phyloP scores from a whole-genome alignment of 2,113 vertebrate species.

The Pungitius pungitius region DNA sequence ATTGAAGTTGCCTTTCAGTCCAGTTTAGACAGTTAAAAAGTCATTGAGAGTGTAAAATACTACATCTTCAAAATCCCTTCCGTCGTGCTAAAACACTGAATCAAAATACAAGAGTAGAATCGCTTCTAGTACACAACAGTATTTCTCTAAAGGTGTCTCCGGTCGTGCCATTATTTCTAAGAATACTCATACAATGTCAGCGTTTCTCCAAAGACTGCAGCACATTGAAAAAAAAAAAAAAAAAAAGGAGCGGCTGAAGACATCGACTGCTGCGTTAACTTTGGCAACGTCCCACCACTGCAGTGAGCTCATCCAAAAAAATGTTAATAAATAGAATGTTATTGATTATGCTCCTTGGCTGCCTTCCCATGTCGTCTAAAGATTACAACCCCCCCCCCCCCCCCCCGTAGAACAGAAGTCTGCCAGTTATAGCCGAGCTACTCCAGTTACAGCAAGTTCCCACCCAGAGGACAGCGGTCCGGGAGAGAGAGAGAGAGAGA shows the following conservation, averaged over 20 bases:
- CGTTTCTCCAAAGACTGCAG: conserved; percentile 40
- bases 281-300: conserved; percentile 65
- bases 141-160: conserved; percentile 46
- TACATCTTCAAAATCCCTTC: neutral
- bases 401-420: conserved; percentile 56
- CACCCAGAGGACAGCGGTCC: conserved; percentile 52
- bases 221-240: conserved; percentile 38
- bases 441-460: conserved; percentile 68
- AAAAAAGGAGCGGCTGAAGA: conserved; percentile 53
- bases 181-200: conserved; percentile 66
- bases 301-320: conserved; percentile 77
- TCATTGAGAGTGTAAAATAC: conserved; percentile 11
- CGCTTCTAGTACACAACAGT: conserved; percentile 19
- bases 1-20: conserved; percentile 27
- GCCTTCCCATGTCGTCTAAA: conserved; percentile 68
- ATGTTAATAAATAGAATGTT: conserved; percentile 79
- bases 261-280: conserved; percentile 72
- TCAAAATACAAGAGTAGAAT: conserved; percentile 1
- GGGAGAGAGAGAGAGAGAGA: conserved; percentile 8
- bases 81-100: neutral
- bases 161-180: conserved; percentile 55
- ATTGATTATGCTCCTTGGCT: conserved; percentile 78
- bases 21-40: conserved; percentile 14
- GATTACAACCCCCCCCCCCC: conserved; percentile 63
- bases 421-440: conserved; percentile 61